These are phyloP conservation scores for Anneissia japonica DNA, from an alignment of 35 echinoderm and acorn worm genomes.

Conservation along the genomic window DNA sequence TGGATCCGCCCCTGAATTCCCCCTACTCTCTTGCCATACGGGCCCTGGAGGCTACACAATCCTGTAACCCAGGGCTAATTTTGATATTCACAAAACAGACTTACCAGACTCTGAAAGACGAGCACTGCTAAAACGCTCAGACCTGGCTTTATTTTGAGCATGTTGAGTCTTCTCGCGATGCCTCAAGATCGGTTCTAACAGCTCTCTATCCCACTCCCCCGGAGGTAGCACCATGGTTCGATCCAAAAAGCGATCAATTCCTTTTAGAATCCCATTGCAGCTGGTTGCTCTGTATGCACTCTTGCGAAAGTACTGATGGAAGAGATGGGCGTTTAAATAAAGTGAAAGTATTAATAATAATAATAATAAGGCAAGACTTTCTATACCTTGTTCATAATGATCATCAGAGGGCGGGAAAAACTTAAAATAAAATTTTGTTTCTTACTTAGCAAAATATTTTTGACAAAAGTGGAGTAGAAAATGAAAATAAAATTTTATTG, in stretches of 20 bases:
- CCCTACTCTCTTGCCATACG: no score
- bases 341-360: no score
- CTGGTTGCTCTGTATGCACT: constrained; percentile 69
- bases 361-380: no score
- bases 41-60: no score
- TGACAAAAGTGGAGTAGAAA: neutral
- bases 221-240: constrained; percentile 94
- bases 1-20: no score
- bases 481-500: neutral
- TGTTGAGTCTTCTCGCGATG: neutral
- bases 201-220: constrained; percentile 89
- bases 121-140: neutral
- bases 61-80: no score
- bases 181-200: constrained; percentile 49
- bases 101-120: neutral
- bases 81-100: no score
- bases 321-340: no score
- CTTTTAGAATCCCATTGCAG: constrained; percentile 75
- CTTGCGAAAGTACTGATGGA: constrained; percentile 65
- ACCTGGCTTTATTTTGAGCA: neutral
- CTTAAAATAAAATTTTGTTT: neutral
- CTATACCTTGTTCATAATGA: neutral
- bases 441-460: neutral
- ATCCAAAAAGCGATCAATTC: constrained; percentile 88
- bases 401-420: neutral